Evolutionary conservation across 2,888 invertebrate species (phyloP).

Genomic region (Lasioglossum lativentre): DNA sequence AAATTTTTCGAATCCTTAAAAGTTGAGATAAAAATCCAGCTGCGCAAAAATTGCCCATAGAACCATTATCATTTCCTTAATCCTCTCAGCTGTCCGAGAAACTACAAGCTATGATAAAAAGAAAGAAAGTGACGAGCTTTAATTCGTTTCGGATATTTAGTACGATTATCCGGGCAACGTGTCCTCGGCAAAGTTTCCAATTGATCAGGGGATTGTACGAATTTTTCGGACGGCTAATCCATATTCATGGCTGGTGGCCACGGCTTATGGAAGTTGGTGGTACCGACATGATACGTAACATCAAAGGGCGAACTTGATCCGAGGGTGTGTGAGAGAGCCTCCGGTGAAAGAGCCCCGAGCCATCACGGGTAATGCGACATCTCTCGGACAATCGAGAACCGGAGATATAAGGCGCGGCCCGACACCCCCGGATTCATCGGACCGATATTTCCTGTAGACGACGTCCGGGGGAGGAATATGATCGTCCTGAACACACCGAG

Average conservation of each 20-base stretch:
- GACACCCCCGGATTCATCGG: conserved; percentile 18
- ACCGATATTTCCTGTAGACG: conserved; percentile 18
- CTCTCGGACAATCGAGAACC: conserved; percentile 29
- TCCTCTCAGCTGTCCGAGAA: too few relatives aligned
- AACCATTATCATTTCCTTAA: background rate
- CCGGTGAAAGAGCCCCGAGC: background rate
- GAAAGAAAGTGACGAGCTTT: too few relatives aligned
- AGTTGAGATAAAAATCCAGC: too few relatives aligned
- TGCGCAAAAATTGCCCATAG: background rate
- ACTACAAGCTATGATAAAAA: too few relatives aligned
- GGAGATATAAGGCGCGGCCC: background rate
- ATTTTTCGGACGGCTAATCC: conserved; percentile 3
- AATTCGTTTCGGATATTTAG: background rate
- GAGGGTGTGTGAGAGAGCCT: background rate
- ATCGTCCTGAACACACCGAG: background rate
- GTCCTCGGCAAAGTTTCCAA: background rate
- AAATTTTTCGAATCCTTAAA: background rate
- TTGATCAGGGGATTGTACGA: background rate
- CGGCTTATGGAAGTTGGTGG: conserved; percentile 1
- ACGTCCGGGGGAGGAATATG: conserved; percentile 3
- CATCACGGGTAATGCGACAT: conserved; percentile 17
- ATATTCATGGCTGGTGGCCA: conserved; percentile 5
- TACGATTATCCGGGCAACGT: background rate
- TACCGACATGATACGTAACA: background rate
- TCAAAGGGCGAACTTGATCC: conserved; percentile 28